Percentiles rank a stretch among this genome's conserved stretches.
These are phyloP conservation scores for Platerodrilus igneus DNA, from an alignment of 2,888 invertebrate species.

Conservation along the genomic window DNA sequence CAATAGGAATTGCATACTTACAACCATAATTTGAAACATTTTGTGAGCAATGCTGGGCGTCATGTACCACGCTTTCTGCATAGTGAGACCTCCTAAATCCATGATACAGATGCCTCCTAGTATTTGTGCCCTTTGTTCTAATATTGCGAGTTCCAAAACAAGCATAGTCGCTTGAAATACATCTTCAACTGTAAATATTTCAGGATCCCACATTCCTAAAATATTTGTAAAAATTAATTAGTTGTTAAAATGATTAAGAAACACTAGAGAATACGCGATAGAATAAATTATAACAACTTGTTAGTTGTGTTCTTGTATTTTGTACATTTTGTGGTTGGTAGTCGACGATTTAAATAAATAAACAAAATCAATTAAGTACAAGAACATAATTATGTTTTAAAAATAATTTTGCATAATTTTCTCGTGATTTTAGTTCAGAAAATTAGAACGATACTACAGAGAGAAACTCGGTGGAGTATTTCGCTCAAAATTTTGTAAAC, in stretches of 20 bases:
- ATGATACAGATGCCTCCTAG: constrained; percentile 73
- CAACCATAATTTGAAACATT: constrained; percentile 66
- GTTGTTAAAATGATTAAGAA: background rate
- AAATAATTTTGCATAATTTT: too few species aligned
- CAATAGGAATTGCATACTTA: too few species aligned
- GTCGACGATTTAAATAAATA: too few species aligned
- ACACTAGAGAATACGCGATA: too few species aligned
- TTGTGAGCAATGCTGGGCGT: constrained; percentile 66
- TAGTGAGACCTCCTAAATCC: constrained; percentile 65
- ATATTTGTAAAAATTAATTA: constrained; percentile 5
- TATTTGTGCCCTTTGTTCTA: constrained; percentile 72
- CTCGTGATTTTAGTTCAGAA: too few species aligned
- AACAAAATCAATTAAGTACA: background rate
- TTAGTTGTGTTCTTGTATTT: too few species aligned
- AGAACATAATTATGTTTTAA: too few species aligned
- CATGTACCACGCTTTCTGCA: constrained; percentile 68
- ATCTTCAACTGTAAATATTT: constrained; percentile 60
- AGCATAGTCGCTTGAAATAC: constrained; percentile 68
- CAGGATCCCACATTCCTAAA: constrained; percentile 71
- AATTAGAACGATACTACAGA: too few species aligned
- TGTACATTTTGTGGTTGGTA: too few species aligned
- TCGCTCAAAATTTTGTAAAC: too few species aligned
- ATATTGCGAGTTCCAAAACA: constrained; percentile 66
- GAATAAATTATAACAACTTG: too few species aligned
- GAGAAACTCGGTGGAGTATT: too few species aligned